Percentiles rank a stretch among this genome's conserved stretches.
phyloP scores from a whole-genome alignment of 2,797 vertebrate genomes.

The Takifugu ocellatus region DNA sequence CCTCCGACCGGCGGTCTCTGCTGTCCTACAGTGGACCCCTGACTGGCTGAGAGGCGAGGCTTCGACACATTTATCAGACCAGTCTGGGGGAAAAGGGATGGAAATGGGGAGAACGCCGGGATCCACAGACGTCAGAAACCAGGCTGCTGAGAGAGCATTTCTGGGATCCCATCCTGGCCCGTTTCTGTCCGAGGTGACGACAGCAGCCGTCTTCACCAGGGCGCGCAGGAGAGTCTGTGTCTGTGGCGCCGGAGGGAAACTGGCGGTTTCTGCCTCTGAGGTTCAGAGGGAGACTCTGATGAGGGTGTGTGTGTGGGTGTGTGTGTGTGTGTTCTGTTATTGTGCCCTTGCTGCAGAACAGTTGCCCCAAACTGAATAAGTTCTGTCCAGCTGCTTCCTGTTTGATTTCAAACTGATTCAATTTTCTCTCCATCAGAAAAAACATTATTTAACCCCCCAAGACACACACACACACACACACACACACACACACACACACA shows the following conservation, averaged over 20 bases:
- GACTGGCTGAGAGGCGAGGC: too few relatives aligned
- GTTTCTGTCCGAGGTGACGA: too few relatives aligned
- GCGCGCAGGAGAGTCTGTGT: neutral
- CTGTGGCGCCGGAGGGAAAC: neutral
- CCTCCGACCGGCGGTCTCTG: neutral
- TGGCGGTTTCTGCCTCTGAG: conserved; percentile 10
- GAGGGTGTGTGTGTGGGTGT: conserved; percentile 11
- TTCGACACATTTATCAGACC: too few relatives aligned
- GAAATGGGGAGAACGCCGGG: too few relatives aligned
- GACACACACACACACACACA: too few relatives aligned
- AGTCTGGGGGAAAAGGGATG: too few relatives aligned
- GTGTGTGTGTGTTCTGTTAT: conserved; percentile 10
- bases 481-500: too few relatives aligned
- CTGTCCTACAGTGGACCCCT: too few relatives aligned
- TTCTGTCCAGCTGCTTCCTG: conserved; percentile 33
- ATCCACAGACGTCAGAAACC: too few relatives aligned
- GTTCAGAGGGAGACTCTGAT: conserved; percentile 49
- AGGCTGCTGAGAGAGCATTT: too few relatives aligned
- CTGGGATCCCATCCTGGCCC: too few relatives aligned
- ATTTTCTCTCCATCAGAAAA: conserved; percentile 14
- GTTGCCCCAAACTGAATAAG: conserved; percentile 8
- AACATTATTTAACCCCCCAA: neutral
- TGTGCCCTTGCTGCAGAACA: conserved; percentile 25
- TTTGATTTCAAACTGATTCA: conserved; percentile 20
- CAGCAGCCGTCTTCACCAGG: neutral